These are phyloP conservation scores for Antechinus flavipes DNA, from an alignment of 2,113 vertebrate species.

Conservation along the genomic window DNA sequence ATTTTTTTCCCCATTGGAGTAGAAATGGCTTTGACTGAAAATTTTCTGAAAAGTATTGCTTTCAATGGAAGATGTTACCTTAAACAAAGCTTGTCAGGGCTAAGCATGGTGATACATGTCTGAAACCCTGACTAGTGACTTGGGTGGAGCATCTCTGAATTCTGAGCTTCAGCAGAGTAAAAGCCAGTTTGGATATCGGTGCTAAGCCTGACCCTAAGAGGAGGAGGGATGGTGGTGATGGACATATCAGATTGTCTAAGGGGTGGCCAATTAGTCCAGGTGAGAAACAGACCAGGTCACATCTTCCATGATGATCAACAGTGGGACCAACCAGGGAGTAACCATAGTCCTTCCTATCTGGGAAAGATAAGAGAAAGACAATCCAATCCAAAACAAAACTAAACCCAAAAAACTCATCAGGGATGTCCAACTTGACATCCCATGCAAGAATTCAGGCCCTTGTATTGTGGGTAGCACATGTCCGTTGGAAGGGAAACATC, in stretches of 20 bases:
- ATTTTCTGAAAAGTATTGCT: not conserved
- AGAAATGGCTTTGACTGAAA: too few species aligned
- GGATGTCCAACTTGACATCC: not conserved
- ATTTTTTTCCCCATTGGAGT: too few species aligned
- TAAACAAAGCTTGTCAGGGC: not conserved
- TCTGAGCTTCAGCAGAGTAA: not conserved
- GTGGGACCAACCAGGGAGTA: not conserved
- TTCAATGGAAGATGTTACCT: not conserved
- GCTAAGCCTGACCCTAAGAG: not conserved
- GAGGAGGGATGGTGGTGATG: not conserved
- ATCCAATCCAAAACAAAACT: not conserved
- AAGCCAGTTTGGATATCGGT: not conserved
- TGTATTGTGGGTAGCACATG: not conserved
- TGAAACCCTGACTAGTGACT: not conserved
- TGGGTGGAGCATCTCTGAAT: not conserved
- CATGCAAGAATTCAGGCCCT: fast-evolving
- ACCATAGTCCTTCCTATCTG: not conserved
- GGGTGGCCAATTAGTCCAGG: not conserved
- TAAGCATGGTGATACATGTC: not conserved
- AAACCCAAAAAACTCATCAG: not conserved
- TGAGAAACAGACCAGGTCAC: not conserved
- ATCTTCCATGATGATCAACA: not conserved
- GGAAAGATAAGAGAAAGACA: not conserved
- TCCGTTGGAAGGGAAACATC: fast-evolving
- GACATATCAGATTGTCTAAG: not conserved